Evolutionary conservation across 2,888 invertebrate species (phyloP), one percentile per base, ranked within the genome.

Genomic region (Lydus trimaculatus): DNA sequence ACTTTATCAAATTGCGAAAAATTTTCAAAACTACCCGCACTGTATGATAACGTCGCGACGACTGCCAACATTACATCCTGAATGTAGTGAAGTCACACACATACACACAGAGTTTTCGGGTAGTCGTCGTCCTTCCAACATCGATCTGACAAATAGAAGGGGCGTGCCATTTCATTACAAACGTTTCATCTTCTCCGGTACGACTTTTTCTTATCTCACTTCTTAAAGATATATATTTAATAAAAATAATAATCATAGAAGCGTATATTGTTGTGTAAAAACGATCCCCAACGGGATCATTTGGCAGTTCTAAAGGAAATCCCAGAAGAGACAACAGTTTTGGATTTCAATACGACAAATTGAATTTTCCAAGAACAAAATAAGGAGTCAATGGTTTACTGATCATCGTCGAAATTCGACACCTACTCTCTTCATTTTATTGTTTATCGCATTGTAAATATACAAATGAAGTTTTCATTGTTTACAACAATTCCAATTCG

Each of bases 261-360:
- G 13, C 4, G 17, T 58, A 13, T 11, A 13, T 1, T 11, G 7
- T 7, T 9, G 1, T 1, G 8, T 11, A 33, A 33, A 7, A 33
- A 33, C 33, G 11, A 33, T 28, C 4, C 2, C 2, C 28, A 28
- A 3, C 28, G 33, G 33, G 3, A 33, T 33, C 9, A 33, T 33
- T 33, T 7, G 33, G 33, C 33, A n/a, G n/a, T n/a, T n/a, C n/a
- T n/a, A n/a, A n/a, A n/a, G n/a, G n/a, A 94, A 64, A 92, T 92
- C 78, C 91, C 86, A 59, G 92, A 88, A 82, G 88, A 88, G 73
- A 87, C 87, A 82, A 93, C 92, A 60, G 90, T 58, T 4, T 28
- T 28, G 28, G 28, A 28, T 28, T 28, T 28, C 28, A 28, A 28
- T 33, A 33, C 0, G 9, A 33, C 11, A 33, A 33, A 33, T 33